These are phyloP conservation scores for Nothoprocta pentlandii DNA, from an alignment of 2,113 vertebrate species.

Conservation along the genomic window DNA sequence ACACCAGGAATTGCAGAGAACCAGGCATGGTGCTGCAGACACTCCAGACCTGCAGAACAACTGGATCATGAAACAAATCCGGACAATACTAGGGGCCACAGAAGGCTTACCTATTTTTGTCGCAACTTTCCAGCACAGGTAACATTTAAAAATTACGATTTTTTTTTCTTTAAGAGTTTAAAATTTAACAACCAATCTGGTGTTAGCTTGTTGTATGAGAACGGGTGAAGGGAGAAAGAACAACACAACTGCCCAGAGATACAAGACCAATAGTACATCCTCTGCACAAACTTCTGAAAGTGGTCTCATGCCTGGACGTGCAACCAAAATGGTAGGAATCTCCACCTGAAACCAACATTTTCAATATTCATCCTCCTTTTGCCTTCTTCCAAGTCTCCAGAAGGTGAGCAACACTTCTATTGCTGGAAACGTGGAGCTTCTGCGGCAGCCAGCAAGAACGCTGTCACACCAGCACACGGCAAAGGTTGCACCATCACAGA, in stretches of 20 bases:
- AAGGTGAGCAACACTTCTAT: slow-evolving; percentile 16
- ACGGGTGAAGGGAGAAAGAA: not conserved
- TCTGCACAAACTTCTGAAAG: not conserved
- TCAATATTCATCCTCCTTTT: not conserved
- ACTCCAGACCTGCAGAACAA: not conserved
- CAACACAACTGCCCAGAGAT: not conserved
- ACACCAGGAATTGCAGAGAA: not conserved
- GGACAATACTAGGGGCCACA: not conserved
- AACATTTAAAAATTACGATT: not conserved
- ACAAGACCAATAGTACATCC: not conserved
- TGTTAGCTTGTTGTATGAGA: not conserved
- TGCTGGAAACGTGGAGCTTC: slow-evolving; percentile 38
- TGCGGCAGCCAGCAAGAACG: not conserved
- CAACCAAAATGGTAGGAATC: not conserved
- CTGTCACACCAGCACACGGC: not conserved
- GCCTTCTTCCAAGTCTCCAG: not conserved
- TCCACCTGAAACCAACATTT: not conserved
- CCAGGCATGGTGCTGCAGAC: not conserved
- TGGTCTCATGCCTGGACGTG: not conserved
- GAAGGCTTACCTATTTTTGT: not conserved
- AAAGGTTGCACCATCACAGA: not conserved
- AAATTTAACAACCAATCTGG: not conserved
- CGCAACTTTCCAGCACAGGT: slow-evolving; percentile 2
- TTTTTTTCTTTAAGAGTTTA: not conserved
- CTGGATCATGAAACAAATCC: not conserved